Evolutionary conservation across 2,888 invertebrate genomes (phyloP), one percentile per base, ranked within the genome.

Genomic region (Sylvicola fuscatus): DNA sequence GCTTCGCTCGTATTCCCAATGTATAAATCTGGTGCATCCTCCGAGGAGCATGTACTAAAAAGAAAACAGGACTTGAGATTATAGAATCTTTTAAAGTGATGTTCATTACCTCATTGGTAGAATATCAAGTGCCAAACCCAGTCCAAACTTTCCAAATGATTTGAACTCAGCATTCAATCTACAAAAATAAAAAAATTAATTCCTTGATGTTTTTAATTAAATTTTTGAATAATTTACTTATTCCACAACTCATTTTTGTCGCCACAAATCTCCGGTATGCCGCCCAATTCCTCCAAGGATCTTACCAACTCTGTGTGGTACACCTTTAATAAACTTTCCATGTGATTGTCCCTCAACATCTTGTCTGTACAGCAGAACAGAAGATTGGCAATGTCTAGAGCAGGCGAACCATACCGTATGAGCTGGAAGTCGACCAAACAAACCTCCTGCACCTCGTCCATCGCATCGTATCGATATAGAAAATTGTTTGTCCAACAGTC

Each of bases 401-500:
- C 70, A 33, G 73, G 69, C 1, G 78, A 77, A 17, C 73, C 72
- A 44, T 76, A 75, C 12, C 78, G 67, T 14, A 67, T 68, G 37
- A 73, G 51, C 53, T 78, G 78, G 51, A 78, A 78, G 49, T 78
- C 78, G 17, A 78, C 68, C 34, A 78, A 58, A 46, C 66, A 71
- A 42, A 67, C 68, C 53, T 70, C 70, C 36, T 62, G 56, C 35
- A 68, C 66, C 37, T 64, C 60, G 1, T 62, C 64, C 27, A 49
- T 44, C 37, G 59, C 56, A 4, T 61, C 56, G 42, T 72, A 70
- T 42, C 65, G 62, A 47, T 75, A 77, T 14, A 77, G 51, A 45
- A 78, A 66, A 50, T 78, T 78, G 46, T 78, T 78, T 1, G 73
- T 75, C 77, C 77, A 78, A 47, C 76, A 77, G 44, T 78, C 78